These are phyloP conservation scores for Apocrypta bakeri DNA, from an alignment of 1,140 invertebrate genomes.

Conservation along the genomic window DNA sequence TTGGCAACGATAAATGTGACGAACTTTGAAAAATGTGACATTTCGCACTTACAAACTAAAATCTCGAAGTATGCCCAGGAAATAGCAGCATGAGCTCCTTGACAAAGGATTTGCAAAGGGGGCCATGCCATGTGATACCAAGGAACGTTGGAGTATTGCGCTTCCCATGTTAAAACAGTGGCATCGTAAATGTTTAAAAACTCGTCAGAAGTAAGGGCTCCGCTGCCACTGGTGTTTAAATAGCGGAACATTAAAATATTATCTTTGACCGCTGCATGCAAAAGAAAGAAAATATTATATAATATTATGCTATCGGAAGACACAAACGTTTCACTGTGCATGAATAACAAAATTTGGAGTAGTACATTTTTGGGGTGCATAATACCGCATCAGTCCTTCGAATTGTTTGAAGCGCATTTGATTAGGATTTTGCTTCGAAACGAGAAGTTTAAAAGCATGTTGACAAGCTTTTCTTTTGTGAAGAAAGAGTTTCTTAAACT, in stretches of 20 bases:
- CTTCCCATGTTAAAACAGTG: constrained; percentile 83
- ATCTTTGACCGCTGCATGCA: constrained; percentile 83
- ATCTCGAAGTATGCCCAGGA: constrained; percentile 83
- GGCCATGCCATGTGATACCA: constrained; percentile 82
- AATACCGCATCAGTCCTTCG: constrained; percentile 86
- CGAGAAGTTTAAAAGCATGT: constrained; percentile 86
- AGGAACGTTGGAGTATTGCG: constrained; percentile 79
- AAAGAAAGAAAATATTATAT: constrained; percentile 47
- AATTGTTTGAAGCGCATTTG: constrained; percentile 86
- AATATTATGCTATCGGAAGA: too few relatives aligned
- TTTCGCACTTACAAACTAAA: constrained; percentile 79
- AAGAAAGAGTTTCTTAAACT: constrained; percentile 88
- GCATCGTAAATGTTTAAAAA: constrained; percentile 88
- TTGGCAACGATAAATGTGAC: neutral
- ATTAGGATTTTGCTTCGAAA: constrained; percentile 82
- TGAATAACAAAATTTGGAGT: too few relatives aligned
- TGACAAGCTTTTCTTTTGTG: constrained; percentile 90
- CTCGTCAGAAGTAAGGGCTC: constrained; percentile 82
- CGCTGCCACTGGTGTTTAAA: constrained; percentile 81
- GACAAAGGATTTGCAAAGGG: constrained; percentile 78
- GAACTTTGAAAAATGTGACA: too few relatives aligned
- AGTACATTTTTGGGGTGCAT: constrained; percentile 84
- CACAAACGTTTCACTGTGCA: too few relatives aligned
- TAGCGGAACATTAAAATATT: constrained; percentile 88
- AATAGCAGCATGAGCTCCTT: constrained; percentile 78